These are phyloP conservation scores for Zootermopsis nevadensis DNA, from an alignment of 2,888 invertebrate genomes.

Conservation along the genomic window DNA sequence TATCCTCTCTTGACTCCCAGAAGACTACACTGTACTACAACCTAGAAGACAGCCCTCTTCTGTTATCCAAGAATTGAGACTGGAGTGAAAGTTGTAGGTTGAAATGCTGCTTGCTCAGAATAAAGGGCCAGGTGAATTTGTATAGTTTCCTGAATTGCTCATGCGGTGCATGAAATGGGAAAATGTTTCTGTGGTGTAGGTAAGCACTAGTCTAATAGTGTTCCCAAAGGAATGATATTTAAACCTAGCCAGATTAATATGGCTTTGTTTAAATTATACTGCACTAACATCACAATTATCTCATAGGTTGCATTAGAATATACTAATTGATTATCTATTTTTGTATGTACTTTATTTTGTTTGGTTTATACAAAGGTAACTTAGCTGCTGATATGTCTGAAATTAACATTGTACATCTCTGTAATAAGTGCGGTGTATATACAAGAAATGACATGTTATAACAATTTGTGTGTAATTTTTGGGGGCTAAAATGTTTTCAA, in stretches of 20 bases:
- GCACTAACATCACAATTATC: constrained; percentile 17
- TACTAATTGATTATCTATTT: constrained; percentile 34
- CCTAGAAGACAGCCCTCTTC: too few species aligned
- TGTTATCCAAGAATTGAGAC: too few species aligned
- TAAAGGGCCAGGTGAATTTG: too few species aligned
- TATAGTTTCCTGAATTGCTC: not conserved
- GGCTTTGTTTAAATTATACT: constrained; percentile 3
- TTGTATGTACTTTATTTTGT: constrained; percentile 33
- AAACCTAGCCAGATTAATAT: not conserved
- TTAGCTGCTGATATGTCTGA: constrained; percentile 6
- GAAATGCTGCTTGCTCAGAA: not conserved
- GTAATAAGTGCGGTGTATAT: not conserved
- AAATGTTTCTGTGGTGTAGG: not conserved
- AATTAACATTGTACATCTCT: not conserved
- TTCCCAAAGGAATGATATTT: not conserved
- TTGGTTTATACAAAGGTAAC: not conserved
- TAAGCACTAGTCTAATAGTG: not conserved
- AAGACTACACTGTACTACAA: too few species aligned
- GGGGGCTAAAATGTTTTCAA: not conserved
- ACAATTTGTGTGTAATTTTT: not conserved
- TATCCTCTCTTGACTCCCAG: too few species aligned
- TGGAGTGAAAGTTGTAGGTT: not conserved
- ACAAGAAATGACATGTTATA: not conserved
- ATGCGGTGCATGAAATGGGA: constrained; percentile 30
- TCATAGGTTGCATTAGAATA: not conserved